phyloP scores from a whole-genome alignment of 2,888 invertebrate species.

The Drosophila recens region DNA sequence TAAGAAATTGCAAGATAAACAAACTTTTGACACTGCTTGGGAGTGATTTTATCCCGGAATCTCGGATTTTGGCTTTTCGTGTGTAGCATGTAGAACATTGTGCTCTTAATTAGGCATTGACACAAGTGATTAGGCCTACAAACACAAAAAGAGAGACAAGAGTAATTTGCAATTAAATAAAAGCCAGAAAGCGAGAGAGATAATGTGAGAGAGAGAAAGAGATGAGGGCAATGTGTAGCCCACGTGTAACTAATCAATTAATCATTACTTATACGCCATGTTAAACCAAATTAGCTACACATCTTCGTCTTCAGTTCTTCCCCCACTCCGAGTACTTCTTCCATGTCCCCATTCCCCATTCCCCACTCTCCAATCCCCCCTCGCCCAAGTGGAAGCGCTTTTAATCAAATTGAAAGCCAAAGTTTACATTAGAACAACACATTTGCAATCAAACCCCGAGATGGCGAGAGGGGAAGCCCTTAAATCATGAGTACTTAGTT shows the following conservation, averaged over 20 bases:
- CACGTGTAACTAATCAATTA: slow-evolving; percentile 62
- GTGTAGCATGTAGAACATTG: slow-evolving; percentile 12
- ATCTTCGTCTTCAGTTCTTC: slow-evolving; percentile 1
- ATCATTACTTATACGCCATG: slow-evolving; percentile 54
- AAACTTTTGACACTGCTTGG: too few relatives aligned
- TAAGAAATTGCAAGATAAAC: too few relatives aligned
- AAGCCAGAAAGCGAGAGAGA: not conserved
- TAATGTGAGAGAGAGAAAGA: not conserved
- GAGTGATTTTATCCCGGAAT: too few relatives aligned
- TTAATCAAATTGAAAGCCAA: slow-evolving; percentile 33
- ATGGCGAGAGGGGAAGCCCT: not conserved
- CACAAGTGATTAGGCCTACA: slow-evolving; percentile 25
- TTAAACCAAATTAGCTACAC: slow-evolving; percentile 45
- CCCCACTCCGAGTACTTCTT: not conserved
- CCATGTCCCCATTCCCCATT: not conserved
- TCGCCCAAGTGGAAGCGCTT: not conserved
- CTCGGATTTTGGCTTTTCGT: too few relatives aligned
- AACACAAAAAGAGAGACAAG: slow-evolving; percentile 1
- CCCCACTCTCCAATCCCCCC: not conserved
- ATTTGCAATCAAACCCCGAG: slow-evolving; percentile 8
- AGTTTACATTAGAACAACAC: slow-evolving; percentile 21
- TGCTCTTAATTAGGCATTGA: slow-evolving; percentile 25
- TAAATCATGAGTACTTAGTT: slow-evolving; percentile 8
- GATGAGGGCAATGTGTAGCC: slow-evolving; percentile 10
- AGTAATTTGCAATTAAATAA: slow-evolving; percentile 38